Base-by-base conservation (phyloP, 2,888 invertebrate genomes). In the Adelognathus sp. region DNA sequence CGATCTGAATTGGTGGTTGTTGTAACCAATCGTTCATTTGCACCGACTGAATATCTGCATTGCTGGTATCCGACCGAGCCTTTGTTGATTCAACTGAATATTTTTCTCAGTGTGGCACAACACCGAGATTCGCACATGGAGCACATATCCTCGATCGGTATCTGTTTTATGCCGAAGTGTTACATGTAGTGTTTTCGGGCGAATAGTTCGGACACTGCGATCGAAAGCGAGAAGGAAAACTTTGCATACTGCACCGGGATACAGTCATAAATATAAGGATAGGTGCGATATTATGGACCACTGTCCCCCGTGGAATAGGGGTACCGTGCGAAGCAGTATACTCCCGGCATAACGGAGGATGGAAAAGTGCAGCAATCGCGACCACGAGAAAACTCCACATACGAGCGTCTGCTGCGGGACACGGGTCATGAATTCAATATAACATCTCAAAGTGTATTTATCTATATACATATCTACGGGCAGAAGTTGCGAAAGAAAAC, bases 371-470 rank as follows among this genome's bases (percentile, higher is more conserved):
- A 6, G 24, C 41, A 7, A 16, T 18, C 21, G 36, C 18, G 24
- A 27, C 24, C 31, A 18, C 46, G 46, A 33, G 21, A 24, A 36
- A 66, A 52, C n/a, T n/a, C n/a, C n/a, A 46, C n/a, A n/a, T 27
- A 36, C 14, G 21, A 50, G 41, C 39, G 44, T 69, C 41, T 56
- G 31, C 44, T 14, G 9, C n/a, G 39, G 50, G 52, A 54, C 56
- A 69, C 67, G 67, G 56, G 29, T 56, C 67, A 69, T 69, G 67
- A 69, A 69, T 69, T 56, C 44, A 54, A 69, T 69, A 69, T 44
- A 46, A 44, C 29, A 24, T 18, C 7, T n/a, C 44, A 21, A 21
- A 18, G 18, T n/a, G n/a, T 21, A 24, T 46, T 46, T 24, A 46
- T 46, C 4, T 24, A 24, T 46, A 24, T 24, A 46, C 11, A 21